Base-by-base conservation (phyloP, 1,140 invertebrate genomes). In the Drosophila jambulina region DNA sequence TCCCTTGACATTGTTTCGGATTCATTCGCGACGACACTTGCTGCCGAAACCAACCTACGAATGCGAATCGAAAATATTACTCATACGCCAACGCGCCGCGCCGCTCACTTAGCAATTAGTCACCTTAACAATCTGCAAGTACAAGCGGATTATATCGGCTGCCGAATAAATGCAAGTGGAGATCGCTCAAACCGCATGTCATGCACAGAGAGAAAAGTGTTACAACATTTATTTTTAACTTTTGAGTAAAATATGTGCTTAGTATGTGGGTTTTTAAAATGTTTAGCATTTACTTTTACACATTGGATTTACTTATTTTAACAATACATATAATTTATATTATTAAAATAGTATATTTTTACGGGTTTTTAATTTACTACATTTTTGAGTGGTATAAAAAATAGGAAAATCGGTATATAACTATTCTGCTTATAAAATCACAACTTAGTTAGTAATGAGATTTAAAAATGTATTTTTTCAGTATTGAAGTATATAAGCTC, bases 61-160 rank as follows among this genome's bases (percentile, higher is more conserved):
- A 9, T 23, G 23, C 46, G 67, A 69, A 69, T 43, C 67, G 45
- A 38, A 45, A 49, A 64, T 59, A 76, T 83, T 83, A 83, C 60
- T 83, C 81, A 83, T 76, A 32, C 57, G 62, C 48, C 67, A 68
- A 38, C 53, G 34, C 29, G 40, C 53, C 53, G 27, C n/a, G 19
- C 36, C 43, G 23, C 43, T 59, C 67, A 71, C 63, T 54, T 56
- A 36, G 60, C 81, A 83, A 83, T 83, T 83, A 84, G 81, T 83
- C 81, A 84, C 71, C 77, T 75, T 71, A 62, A 49, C 38, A 70
- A 68, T 70, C 63, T 70, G 67, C 67, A 70, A 68, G 67, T 70
- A 67, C 67, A 67, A 70, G 48, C 27, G 67, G 67, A 70, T 70
- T 70, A 70, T 70, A 54, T 38, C 62, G 25, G 23, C 27, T 34